Percentiles rank a stretch among this genome's conserved stretches.
Evolutionary conservation across 2,113 vertebrate genomes (phyloP).

Genomic region (Cepphus grylle): DNA sequence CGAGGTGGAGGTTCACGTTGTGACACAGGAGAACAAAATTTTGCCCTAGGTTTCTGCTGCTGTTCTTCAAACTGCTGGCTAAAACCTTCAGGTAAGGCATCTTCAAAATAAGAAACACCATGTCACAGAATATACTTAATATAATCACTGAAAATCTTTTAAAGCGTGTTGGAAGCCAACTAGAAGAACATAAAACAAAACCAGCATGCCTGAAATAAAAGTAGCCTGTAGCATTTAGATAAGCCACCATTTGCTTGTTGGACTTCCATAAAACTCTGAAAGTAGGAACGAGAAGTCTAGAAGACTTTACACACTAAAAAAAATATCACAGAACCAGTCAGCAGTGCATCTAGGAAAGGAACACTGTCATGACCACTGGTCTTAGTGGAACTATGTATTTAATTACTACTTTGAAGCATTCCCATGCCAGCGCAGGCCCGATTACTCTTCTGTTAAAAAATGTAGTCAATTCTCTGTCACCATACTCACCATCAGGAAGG

Average conservation of each 20-base stretch:
- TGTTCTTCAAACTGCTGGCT: slow-evolving; percentile 93
- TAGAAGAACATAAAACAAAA: neutral
- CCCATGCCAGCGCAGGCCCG: accelerated
- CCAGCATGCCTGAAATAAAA: neutral
- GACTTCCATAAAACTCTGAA: neutral
- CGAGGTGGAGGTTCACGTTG: neutral
- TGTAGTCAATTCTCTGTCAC: neutral
- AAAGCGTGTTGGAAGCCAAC: neutral
- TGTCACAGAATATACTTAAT: neutral
- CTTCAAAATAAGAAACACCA: slow-evolving; percentile 63
- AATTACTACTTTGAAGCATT: neutral
- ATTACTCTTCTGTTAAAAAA: neutral
- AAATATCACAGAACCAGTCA: neutral
- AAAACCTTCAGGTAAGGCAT: slow-evolving; percentile 93
- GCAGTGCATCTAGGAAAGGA: neutral
- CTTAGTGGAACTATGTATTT: neutral
- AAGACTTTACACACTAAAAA: neutral
- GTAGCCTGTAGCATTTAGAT: neutral
- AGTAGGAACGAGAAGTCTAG: neutral
- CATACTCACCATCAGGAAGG: slow-evolving; percentile 85
- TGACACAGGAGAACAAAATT: slow-evolving; percentile 75
- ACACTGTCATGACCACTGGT: accelerated
- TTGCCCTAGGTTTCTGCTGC: slow-evolving; percentile 82
- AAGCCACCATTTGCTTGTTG: neutral
- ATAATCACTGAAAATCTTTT: neutral